Evolutionary conservation across 2,888 invertebrate genomes (phyloP).

Genomic region (Drosophila paranaensis): DNA sequence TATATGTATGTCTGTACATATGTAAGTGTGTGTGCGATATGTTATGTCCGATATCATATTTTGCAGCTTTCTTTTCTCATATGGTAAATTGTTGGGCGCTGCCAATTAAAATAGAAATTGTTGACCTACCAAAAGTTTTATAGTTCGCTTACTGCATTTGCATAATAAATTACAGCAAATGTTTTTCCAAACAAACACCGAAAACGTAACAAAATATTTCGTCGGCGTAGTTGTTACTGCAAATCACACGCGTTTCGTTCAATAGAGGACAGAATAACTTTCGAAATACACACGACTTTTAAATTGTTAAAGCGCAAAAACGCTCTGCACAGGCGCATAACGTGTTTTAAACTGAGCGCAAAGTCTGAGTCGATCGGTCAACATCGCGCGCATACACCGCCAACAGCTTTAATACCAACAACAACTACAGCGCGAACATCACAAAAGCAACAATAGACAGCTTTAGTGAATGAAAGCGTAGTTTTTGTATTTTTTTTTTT

Average conservation of each 20-base stretch:
- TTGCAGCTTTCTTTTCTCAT: conserved; percentile 69
- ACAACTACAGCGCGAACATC: conserved; percentile 15
- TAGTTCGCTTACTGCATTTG: conserved; percentile 62
- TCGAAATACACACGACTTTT: conserved; percentile 57
- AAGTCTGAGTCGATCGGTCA: conserved; percentile 56
- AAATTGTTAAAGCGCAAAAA: conserved; percentile 62
- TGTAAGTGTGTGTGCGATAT: conserved; percentile 14
- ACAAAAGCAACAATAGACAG: conserved; percentile 60
- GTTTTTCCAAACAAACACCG: conserved; percentile 31
- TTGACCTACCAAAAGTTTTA: conserved; percentile 63
- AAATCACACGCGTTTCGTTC: conserved; percentile 56
- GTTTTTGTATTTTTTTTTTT: conserved; percentile 29
- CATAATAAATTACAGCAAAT: conserved; percentile 66
- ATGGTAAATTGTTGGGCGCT: conserved; percentile 70
- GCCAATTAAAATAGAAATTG: conserved; percentile 75
- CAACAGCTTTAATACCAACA: conserved; percentile 24
- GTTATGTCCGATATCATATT: conserved; percentile 22
- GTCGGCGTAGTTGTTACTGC: conserved; percentile 39
- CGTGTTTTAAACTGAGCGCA: conserved; percentile 72
- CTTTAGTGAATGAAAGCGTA: conserved; percentile 76
- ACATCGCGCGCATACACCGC: conserved; percentile 45
- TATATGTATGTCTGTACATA: conserved; percentile 11
- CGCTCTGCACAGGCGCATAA: conserved; percentile 77
- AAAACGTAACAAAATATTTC: conserved; percentile 43
- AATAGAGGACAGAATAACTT: conserved; percentile 57